These are phyloP conservation scores for Montipora cactus DNA, from an alignment of 64 coral and sea anemone species.

Conservation along the genomic window DNA sequence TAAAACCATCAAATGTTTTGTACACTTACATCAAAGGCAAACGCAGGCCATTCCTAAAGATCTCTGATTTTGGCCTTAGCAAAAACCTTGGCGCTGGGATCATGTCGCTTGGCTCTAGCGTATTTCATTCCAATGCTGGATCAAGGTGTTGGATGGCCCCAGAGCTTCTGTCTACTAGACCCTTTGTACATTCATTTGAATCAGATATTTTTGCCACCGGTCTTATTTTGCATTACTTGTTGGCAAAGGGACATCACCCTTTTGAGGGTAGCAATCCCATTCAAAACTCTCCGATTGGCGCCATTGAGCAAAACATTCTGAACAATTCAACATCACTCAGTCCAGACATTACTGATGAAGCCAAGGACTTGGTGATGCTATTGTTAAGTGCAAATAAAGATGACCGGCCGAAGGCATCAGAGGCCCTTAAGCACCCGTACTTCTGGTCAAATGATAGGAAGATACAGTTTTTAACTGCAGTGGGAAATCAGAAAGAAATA, in stretches of 20 bases:
- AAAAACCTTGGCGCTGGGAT: slow-evolving; percentile 19
- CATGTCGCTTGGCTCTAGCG: background rate
- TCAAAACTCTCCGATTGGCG: background rate
- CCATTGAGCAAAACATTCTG: slow-evolving; percentile 29
- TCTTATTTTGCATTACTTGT: slow-evolving; percentile 74
- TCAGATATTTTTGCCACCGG: slow-evolving; percentile 75
- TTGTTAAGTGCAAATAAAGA: background rate
- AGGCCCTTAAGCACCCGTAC: slow-evolving; percentile 18
- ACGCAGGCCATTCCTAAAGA: slow-evolving; percentile 63
- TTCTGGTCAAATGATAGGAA: slow-evolving; percentile 81
- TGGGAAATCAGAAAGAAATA: slow-evolving; percentile 55
- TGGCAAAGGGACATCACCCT: slow-evolving; percentile 45
- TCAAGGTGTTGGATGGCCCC: slow-evolving; percentile 83
- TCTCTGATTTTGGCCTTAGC: slow-evolving; percentile 81
- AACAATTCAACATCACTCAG: background rate
- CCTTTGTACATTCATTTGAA: slow-evolving; percentile 27
- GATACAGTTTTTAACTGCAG: slow-evolving; percentile 21
- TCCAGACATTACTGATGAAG: slow-evolving; percentile 27
- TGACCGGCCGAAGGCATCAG: slow-evolving; percentile 44
- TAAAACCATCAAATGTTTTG: slow-evolving; percentile 73
- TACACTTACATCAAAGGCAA: background rate
- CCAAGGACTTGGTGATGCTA: slow-evolving; percentile 22
- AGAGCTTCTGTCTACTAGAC: slow-evolving; percentile 38
- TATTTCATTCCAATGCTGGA: slow-evolving; percentile 21
- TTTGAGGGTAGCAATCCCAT: background rate